Evolutionary conservation across 2,888 invertebrate species (phyloP).

Genomic region (Eudasyphora cyanicolor): DNA sequence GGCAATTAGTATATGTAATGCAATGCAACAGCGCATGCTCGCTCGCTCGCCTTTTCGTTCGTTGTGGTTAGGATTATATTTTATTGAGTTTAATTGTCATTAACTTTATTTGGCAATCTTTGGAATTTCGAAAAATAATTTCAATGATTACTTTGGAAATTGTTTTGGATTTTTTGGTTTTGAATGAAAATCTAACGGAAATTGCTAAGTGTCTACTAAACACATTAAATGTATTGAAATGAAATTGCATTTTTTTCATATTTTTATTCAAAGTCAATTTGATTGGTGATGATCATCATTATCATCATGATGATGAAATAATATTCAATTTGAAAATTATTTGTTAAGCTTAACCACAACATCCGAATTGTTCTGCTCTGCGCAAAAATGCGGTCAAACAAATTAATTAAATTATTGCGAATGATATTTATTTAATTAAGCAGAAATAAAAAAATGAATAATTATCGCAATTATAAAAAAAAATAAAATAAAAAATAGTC

Average conservation of each 20-base stretch:
- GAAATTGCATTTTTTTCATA: too few relatives aligned
- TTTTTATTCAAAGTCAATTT: too few relatives aligned
- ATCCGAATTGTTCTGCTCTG: neutral
- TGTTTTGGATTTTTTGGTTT: too few relatives aligned
- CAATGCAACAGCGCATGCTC: too few relatives aligned
- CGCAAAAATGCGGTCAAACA: neutral
- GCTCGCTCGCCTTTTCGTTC: too few relatives aligned
- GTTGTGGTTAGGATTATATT: too few relatives aligned
- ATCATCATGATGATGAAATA: too few relatives aligned
- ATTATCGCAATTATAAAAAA: constrained; percentile 28
- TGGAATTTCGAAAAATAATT: neutral
- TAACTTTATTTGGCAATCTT: neutral
- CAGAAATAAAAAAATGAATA: neutral
- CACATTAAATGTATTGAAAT: neutral
- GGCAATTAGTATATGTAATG: too few relatives aligned
- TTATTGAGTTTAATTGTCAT: neutral
- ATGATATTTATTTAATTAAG: neutral
- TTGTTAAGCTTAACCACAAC: neutral
- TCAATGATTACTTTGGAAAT: too few relatives aligned
- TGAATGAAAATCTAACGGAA: neutral
- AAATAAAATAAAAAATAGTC: neutral
- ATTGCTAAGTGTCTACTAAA: neutral
- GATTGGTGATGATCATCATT: too few relatives aligned
- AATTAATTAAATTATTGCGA: neutral
- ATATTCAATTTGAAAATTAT: neutral